Evolutionary conservation across 1,140 invertebrate genomes (phyloP).

Genomic region (Camponotus vicinus): DNA sequence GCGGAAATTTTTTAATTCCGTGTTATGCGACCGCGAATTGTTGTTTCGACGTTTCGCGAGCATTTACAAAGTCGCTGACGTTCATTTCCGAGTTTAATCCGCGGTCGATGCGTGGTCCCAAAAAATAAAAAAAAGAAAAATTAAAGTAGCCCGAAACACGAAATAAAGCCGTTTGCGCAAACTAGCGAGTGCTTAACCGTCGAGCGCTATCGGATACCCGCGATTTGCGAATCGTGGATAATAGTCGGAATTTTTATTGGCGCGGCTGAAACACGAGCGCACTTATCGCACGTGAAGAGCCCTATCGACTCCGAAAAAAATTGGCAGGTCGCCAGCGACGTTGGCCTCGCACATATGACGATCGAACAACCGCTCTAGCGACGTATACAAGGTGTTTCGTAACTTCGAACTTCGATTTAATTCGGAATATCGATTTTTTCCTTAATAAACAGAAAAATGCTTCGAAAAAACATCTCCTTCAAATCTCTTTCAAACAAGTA

Average conservation of each 20-base stretch:
- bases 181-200: slow-evolving; percentile 18
- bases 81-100: slow-evolving; percentile 54
- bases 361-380: slow-evolving; percentile 20
- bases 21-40: slow-evolving; percentile 34
- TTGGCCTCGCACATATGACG: not conserved
- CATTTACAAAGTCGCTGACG: slow-evolving; percentile 32
- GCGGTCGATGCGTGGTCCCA: slow-evolving; percentile 12
- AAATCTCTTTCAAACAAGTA: not conserved
- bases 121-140: slow-evolving; percentile 19
- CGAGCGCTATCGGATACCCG: slow-evolving; percentile 27
- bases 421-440: not conserved
- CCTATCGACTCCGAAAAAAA: slow-evolving; percentile 41
- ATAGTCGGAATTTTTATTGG: slow-evolving; percentile 58
- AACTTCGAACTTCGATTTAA: not conserved
- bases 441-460: not conserved
- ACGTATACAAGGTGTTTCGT: slow-evolving; percentile 13
- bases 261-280: slow-evolving; percentile 39
- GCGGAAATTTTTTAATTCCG: slow-evolving; percentile 40
- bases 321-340: slow-evolving; percentile 45
- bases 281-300: slow-evolving; percentile 59
- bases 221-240: slow-evolving; percentile 57
- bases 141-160: not conserved
- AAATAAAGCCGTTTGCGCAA: slow-evolving; percentile 43
- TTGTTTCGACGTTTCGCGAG: slow-evolving; percentile 26
- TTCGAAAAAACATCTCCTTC: not conserved